Evolutionary conservation across 2,888 invertebrate species (phyloP), one percentile per base, ranked within the genome.

Genomic region (Chloroclystis v-ata): DNA sequence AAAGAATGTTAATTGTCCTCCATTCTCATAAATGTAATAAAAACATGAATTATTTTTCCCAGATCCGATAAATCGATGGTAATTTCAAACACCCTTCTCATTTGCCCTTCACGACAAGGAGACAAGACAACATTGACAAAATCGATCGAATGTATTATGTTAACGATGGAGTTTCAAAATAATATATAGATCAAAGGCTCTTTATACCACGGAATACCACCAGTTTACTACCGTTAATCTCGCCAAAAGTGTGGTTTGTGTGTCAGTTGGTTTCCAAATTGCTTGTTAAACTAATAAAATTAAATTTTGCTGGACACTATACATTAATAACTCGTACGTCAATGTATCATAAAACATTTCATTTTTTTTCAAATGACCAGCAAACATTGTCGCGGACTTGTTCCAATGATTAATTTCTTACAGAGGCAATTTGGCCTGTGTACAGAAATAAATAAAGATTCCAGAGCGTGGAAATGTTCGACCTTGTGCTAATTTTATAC

Each of bases 401-500:
- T 51, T 45, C 30, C 38, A 49, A 61, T 67, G 69, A 73, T 69
- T 66, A 69, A 70, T 74, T 61, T 51, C 48, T 45, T 45, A 49
- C 52, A 52, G 56, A 48, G 61, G 57, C 54, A 69, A 63, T 54
- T 54, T 61, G 64, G 65, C 52, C 59, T 58, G 52, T 55, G 59
- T 63, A 57, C 63, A 60, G 60, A 68, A 66, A 69, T 70, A 68
- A 63, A 63, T 54, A 47, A 56, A 53, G 49, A 50, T 62, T 72
- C 72, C 69, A 72, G 67, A 59, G 52, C 55, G 56, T 54, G 55
- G 57, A 57, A 60, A 67, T 59, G 37, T 41, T 55, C 59, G 68
- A 58, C 78, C 78, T 78, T 77, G 79, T 60, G 59, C 75, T 61
- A 57, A 66, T 72, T 75, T 65, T 57, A 56, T 61, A 65, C 57